Conservation (phyloP, 2,113 vertebrate species). For the Malurus alboscapulatus region DNA sequence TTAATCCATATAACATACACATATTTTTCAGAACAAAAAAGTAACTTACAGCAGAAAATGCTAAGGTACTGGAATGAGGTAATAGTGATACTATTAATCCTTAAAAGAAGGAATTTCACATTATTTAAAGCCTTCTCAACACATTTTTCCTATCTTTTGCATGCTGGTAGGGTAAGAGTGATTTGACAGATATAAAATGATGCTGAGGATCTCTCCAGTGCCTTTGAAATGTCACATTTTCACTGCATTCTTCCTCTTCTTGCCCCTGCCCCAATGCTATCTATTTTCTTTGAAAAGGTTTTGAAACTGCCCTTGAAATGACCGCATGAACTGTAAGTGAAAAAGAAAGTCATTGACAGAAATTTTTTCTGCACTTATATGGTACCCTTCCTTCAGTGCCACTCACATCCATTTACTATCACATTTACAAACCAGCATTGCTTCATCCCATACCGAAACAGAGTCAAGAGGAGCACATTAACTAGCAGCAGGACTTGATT, state of each 20-base stretch:
- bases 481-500: neutral
- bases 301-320: neutral
- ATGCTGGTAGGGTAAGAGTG: neutral
- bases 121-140: neutral
- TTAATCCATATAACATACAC: neutral
- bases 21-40: neutral
- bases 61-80: neutral
- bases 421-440: neutral
- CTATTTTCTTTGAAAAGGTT: neutral
- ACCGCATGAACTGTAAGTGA: neutral
- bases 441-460: neutral
- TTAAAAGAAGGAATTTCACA: neutral
- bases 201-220: neutral
- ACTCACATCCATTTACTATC: neutral
- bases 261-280: neutral
- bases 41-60: neutral
- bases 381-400: neutral
- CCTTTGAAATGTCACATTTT: neutral
- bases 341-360: neutral
- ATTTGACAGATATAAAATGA: neutral
- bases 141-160: neutral
- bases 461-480: neutral
- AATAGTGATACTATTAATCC: neutral
- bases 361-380: neutral
- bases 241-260: neutral